Base-by-base conservation (phyloP, 2,113 vertebrate species). In the Heterotis niloticus region DNA sequence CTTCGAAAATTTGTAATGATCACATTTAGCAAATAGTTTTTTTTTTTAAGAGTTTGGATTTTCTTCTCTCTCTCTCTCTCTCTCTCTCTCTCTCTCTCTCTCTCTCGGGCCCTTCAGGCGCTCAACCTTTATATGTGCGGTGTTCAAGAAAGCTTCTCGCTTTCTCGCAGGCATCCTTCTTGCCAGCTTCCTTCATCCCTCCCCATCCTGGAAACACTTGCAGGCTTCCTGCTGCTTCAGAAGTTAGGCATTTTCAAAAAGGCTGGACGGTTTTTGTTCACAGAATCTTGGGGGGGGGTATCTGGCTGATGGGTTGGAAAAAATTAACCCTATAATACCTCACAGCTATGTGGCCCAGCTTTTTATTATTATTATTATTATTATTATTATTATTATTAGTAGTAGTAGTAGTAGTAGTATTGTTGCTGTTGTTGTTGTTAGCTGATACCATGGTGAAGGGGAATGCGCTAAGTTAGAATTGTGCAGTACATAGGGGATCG, bases 171-270 rank as follows among this genome's bases (percentile, higher is more conserved):
- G 69, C 59, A 18, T n/a, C 12, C 13, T 23, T 56, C 34, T 51
- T 11, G 75, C 54, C 34, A 54, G 51, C 34, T 75, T 75, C 65
- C 80, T 81, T 78, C 72, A 73, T 71, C 16, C 24, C 52, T 80
- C 81, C 82, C 68, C 74, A 56, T 77, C 16, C 76, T 78, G n/a
- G 74, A 77, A 44, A 23, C 10, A 24, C 65, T 51, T 12, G 26
- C n/a, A 13, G 18, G 20, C 24, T 64, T 60, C 57, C 64, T 16
- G 13, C 26, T 24, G 11, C 4, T 34, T 1, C 16, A 44, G 34
- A 44, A 44, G 7, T 44, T 7, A 7, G 52, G n/a, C 57, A n/a
- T 60, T 69, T 29, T 52, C 4, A 18, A 1, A 29, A 67, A 76
- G 56, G 65, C 74, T 64, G 64, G 54, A 24, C 44, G 52, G 16